Evolutionary conservation across 2,113 vertebrate genomes (phyloP).

Genomic region (Oncorhynchus gorbuscha): DNA sequence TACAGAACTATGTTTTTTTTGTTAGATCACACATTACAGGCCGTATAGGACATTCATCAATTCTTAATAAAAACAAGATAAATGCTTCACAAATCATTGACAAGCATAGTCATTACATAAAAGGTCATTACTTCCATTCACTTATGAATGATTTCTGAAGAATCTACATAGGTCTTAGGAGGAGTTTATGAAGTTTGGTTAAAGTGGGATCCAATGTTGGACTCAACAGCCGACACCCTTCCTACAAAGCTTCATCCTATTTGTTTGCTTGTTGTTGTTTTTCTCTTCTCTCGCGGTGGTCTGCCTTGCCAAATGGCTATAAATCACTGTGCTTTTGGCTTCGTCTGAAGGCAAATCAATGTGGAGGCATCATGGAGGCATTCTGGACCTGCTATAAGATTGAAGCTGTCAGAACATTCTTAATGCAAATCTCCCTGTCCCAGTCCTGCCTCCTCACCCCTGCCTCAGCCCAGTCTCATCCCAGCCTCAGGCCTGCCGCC

Average conservation of each 20-base stretch:
- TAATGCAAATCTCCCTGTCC: background rate
- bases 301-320: slow-evolving; percentile 24
- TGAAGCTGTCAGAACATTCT: slow-evolving; percentile 65
- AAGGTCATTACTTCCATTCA: background rate
- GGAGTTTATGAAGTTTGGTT: too few species aligned
- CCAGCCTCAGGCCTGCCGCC: too few species aligned
- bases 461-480: too few species aligned
- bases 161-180: too few species aligned
- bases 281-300: background rate
- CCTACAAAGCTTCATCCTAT: slow-evolving; percentile 6
- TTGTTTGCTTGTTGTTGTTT: slow-evolving; percentile 7
- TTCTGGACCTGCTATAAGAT: slow-evolving; percentile 34
- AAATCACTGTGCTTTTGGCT: slow-evolving; percentile 25
- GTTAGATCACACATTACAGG: too few species aligned
- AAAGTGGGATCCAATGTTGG: background rate
- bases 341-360: slow-evolving; percentile 40
- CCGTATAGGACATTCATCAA: too few species aligned
- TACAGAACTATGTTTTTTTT: too few species aligned
- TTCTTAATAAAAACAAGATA: too few species aligned
- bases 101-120: too few species aligned
- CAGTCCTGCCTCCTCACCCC: too few species aligned
- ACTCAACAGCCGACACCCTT: background rate
- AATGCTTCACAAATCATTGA: too few species aligned
- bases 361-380: slow-evolving; percentile 12
- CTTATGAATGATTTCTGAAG: too few species aligned